These are phyloP conservation scores for Pimpla rufipes DNA, from an alignment of 2,888 invertebrate genomes.

Conservation along the genomic window DNA sequence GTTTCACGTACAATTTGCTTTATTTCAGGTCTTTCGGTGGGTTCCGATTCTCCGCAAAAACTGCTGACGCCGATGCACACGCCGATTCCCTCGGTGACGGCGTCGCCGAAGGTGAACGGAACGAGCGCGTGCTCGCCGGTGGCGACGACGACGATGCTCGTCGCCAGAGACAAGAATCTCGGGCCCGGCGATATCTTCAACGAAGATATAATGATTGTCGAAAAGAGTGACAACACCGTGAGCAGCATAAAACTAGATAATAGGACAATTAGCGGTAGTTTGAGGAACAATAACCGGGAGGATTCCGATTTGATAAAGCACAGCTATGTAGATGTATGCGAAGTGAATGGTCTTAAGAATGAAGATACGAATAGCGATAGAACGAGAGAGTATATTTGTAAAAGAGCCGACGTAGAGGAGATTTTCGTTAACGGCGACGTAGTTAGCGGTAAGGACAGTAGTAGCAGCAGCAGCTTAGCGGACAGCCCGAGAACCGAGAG, in stretches of 20 bases:
- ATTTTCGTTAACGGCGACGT: conserved; percentile 74
- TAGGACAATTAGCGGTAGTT: conserved; percentile 76
- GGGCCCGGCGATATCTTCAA: conserved; percentile 55
- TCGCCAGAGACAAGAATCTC: conserved; percentile 27
- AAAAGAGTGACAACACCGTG: conserved; percentile 78
- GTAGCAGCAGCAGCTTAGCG: conserved; percentile 79
- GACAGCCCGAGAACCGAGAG: conserved; percentile 78
- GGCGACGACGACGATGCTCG: conserved; percentile 31
- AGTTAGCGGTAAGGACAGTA: conserved; percentile 79
- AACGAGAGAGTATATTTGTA: conserved; percentile 62
- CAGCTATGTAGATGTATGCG: conserved; percentile 70
- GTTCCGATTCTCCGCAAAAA: conserved; percentile 83
- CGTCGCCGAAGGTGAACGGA: conserved; percentile 81
- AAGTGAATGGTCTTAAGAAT: conserved; percentile 69
- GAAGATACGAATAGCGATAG: conserved; percentile 72
- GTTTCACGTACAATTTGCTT: conserved; percentile 7
- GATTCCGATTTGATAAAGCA: conserved; percentile 65
- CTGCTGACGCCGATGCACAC: conserved; percentile 78
- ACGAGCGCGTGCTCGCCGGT: conserved; percentile 68
- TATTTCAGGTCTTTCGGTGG: conserved; percentile 79
- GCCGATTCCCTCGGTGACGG: conserved; percentile 75
- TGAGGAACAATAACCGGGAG: conserved; percentile 70
- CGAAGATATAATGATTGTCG: conserved; percentile 80
- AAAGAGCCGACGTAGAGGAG: conserved; percentile 52
- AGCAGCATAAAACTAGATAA: conserved; percentile 78